Percentiles rank a stretch among this genome's conserved stretches.
Conservation (phyloP, 2,113 vertebrate genomes). For the Rhadina sibilatrix region DNA sequence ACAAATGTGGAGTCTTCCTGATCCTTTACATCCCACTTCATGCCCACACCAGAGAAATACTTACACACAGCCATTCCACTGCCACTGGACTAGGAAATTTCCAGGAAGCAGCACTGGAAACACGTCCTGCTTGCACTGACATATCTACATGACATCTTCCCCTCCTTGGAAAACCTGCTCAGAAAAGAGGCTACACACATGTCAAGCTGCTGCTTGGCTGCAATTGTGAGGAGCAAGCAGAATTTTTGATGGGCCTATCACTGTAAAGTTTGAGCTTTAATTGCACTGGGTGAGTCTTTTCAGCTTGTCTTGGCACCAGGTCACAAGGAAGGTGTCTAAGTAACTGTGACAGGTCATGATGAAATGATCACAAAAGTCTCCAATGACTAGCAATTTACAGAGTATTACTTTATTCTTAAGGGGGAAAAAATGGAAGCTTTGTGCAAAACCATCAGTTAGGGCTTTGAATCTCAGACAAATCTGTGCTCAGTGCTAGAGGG, state of each 20-base stretch:
- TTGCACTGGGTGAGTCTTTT: background rate
- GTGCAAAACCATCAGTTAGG: background rate
- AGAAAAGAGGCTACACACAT: background rate
- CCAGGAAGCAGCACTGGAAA: background rate
- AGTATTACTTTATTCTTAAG: background rate
- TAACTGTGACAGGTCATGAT: background rate
- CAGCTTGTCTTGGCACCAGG: background rate
- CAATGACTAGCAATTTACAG: background rate
- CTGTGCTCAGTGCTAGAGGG: background rate
- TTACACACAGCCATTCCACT: background rate
- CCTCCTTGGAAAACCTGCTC: background rate
- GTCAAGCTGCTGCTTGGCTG: background rate
- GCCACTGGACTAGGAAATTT: accelerated
- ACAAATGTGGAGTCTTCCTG: background rate
- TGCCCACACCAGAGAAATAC: background rate
- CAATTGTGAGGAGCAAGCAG: background rate
- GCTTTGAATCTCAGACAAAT: background rate
- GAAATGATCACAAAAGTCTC: background rate
- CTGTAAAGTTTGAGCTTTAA: background rate
- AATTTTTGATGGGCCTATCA: background rate
- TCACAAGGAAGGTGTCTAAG: background rate
- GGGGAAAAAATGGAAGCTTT: background rate
- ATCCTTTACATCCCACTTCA: background rate
- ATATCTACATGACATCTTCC: background rate
- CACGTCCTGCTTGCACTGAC: accelerated